Evolutionary conservation across 2,888 invertebrate species (phyloP), one percentile per base, ranked within the genome.

Genomic region (Blera fallax): DNA sequence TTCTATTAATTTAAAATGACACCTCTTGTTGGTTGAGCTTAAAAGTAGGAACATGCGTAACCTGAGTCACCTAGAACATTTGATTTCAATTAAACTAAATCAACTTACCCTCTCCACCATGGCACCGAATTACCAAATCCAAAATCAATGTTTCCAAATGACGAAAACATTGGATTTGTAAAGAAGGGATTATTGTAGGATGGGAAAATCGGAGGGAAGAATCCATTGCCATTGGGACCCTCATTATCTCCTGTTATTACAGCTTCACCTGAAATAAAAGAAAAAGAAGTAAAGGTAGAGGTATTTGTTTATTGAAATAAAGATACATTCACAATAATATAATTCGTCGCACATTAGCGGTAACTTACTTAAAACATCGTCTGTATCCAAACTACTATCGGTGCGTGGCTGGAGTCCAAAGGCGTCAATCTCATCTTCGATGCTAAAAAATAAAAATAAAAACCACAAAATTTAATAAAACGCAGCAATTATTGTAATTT

Each of bases 21-120:
- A n/a, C n/a, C n/a, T n/a, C n/a, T n/a, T n/a, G n/a, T n/a, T n/a
- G n/a, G n/a, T n/a, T n/a, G n/a, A n/a, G n/a, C n/a, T n/a, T n/a
- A n/a, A n/a, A n/a, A n/a, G n/a, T n/a, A n/a, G n/a, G n/a, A n/a
- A n/a, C n/a, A n/a, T 24, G 24, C 2, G 24, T 24, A 24, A 24
- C 24, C 2, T 4, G 24, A n/a, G n/a, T n/a, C n/a, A 21, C 34
- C 21, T 37, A 6, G 11, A 24, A 8, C 7, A 32, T 7, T 8
- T 10, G 27, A n/a, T 11, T 18, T 8, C 40, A 14, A 27, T 27
- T 0, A 8, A n/a, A 34, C 8, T 34, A n/a, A 62, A 32, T 27
- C 21, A 14, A 88, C 92, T 92, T 84, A 92, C 92, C 92, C 92
- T 84, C 90, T 91, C 89, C 89, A 89, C 92, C 92, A 92, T 89